phyloP scores from a whole-genome alignment of 2,888 invertebrate species.

The Axea sp. region DNA sequence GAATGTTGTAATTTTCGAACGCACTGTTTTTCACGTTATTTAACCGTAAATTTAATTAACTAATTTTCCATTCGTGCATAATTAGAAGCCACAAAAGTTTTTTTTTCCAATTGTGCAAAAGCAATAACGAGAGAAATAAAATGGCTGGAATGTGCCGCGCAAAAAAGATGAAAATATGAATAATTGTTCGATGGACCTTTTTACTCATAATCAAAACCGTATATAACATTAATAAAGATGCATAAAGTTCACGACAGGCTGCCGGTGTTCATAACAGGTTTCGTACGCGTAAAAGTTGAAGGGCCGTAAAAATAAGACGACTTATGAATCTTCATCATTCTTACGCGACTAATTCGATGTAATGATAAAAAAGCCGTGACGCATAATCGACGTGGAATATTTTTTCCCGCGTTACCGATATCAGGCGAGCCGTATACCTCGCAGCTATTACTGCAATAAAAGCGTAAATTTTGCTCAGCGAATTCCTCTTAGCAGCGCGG shows the following conservation, averaged over 20 bases:
- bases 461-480: constrained; percentile 70
- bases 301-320: constrained; percentile 29
- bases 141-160: background rate
- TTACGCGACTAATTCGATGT: constrained; percentile 38
- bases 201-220: constrained; percentile 2
- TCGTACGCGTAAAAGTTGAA: constrained; percentile 6
- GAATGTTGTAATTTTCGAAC: no score
- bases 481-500: constrained; percentile 64
- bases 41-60: no score
- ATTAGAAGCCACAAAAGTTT: no score
- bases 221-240: constrained; percentile 13
- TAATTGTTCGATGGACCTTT: background rate
- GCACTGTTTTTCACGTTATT: no score
- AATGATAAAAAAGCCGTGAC: constrained; percentile 14
- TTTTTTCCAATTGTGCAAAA: no score
- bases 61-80: no score
- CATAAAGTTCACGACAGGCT: constrained; percentile 6
- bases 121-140: no score
- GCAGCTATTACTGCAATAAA: constrained; percentile 69
- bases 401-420: constrained; percentile 42
- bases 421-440: constrained; percentile 38
- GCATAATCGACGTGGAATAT: constrained; percentile 46
- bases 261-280: background rate
- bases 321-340: constrained; percentile 50
- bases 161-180: constrained; percentile 12